phyloP scores from a whole-genome alignment of 1,140 invertebrate genomes.

The Drosophila lowei region DNA sequence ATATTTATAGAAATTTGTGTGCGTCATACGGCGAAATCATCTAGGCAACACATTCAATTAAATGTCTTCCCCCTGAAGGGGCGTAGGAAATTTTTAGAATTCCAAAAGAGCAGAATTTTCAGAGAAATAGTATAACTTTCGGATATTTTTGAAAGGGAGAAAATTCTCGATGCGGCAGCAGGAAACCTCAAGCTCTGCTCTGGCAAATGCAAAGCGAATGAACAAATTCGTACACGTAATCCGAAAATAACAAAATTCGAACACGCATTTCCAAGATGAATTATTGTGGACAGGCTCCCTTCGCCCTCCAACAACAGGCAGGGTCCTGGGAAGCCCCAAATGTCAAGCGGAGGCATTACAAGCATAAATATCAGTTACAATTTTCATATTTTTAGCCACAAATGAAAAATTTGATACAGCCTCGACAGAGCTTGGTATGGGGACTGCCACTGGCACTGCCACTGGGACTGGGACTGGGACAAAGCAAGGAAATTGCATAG shows the following conservation, averaged over 20 bases:
- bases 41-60: conserved; percentile 59
- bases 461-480: conserved; percentile 7
- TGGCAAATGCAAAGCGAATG: conserved; percentile 29
- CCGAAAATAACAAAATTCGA: conserved; percentile 67
- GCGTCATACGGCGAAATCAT: conserved; percentile 33
- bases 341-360: conserved; percentile 73
- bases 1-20: conserved; percentile 45
- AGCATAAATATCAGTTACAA: conserved; percentile 79
- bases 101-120: conserved; percentile 57
- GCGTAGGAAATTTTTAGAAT: conserved; percentile 30
- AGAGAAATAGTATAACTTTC: conserved; percentile 49
- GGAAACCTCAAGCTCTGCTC: background rate
- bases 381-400: conserved; percentile 77
- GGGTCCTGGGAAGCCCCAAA: conserved; percentile 35
- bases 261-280: conserved; percentile 68
- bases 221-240: conserved; percentile 55
- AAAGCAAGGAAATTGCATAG: conserved; percentile 61
- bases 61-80: conserved; percentile 7
- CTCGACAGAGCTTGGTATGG: background rate
- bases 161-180: conserved; percentile 9
- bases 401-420: conserved; percentile 69
- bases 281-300: conserved; percentile 60
- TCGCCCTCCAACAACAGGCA: conserved; percentile 13
- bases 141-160: conserved; percentile 33
- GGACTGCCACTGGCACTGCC: conserved; percentile 7